phyloP scores from a whole-genome alignment of 2,888 invertebrate genomes.

The Apoderus coryli region DNA sequence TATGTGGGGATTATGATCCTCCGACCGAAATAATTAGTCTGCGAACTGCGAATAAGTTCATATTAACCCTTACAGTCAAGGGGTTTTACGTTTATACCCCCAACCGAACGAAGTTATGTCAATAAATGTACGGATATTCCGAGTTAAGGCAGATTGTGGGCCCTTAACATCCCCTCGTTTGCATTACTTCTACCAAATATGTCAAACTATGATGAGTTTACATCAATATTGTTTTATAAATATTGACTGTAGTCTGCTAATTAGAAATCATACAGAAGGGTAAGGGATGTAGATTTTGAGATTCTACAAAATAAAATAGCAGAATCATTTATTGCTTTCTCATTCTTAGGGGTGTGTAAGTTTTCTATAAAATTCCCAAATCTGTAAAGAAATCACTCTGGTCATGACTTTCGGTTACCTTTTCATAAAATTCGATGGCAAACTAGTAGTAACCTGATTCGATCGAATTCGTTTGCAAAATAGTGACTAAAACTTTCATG shows the following conservation, averaged over 20 bases:
- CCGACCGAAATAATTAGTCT: conserved; percentile 35
- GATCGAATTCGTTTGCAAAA: too few species aligned
- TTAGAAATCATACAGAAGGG: too few species aligned
- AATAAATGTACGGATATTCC: conserved; percentile 33
- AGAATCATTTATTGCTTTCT: too few species aligned
- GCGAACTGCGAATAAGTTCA: conserved; percentile 33
- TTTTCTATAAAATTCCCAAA: too few species aligned
- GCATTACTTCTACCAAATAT: conserved; percentile 21
- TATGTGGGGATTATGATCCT: conserved; percentile 35
- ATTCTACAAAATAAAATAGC: too few species aligned
- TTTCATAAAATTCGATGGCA: too few species aligned
- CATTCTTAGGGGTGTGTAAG: too few species aligned
- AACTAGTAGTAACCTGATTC: too few species aligned
- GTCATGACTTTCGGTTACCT: too few species aligned
- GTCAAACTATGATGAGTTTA: conserved; percentile 17
- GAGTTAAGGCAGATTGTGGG: conserved; percentile 34
- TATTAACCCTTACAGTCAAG: conserved; percentile 33
- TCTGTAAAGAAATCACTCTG: too few species aligned
- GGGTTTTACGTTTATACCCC: conserved; percentile 22
- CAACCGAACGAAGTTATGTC: conserved; percentile 29
- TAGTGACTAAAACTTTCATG: too few species aligned
- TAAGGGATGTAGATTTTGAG: too few species aligned
- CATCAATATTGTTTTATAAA: conserved; percentile 12
- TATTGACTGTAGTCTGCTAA: conserved; percentile 8
- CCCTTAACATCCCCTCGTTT: conserved; percentile 23